Evolutionary conservation across 92 coral and sea anemone species (phyloP).

Genomic region (Diadumene lineata): DNA sequence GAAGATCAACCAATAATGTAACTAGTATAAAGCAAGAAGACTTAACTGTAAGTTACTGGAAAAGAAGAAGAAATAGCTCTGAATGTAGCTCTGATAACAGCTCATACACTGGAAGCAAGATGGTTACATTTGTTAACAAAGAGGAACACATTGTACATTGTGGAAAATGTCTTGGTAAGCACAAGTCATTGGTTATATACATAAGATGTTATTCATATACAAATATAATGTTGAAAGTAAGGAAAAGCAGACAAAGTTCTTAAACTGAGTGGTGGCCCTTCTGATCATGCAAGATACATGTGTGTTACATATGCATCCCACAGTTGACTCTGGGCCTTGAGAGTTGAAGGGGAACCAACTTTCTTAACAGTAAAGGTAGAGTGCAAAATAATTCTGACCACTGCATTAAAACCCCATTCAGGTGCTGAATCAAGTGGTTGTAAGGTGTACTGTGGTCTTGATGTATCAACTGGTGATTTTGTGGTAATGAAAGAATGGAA

Average conservation of each 20-base stretch:
- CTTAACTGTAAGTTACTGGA: slow-evolving; percentile 14
- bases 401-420: no score
- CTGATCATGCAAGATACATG: no score
- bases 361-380: no score
- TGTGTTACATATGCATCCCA: no score
- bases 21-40: slow-evolving; percentile 36
- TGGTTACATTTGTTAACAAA: slow-evolving; percentile 64
- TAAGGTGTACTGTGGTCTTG: slow-evolving; percentile 78
- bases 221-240: no score
- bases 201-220: no score
- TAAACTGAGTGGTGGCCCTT: no score
- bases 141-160: slow-evolving; percentile 81
- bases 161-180: slow-evolving; percentile 94
- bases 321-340: no score
- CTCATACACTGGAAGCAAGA: slow-evolving; percentile 65
- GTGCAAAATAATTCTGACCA: no score
- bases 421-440: slow-evolving; percentile 92
- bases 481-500: slow-evolving; percentile 87
- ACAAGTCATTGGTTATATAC: no score
- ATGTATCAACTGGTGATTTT: slow-evolving; percentile 80
- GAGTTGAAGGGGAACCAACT: no score
- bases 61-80: slow-evolving; percentile 72
- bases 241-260: no score
- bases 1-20: slow-evolving; percentile 33
- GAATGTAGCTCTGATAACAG: slow-evolving; percentile 55